Base-by-base conservation (phyloP, 2,888 invertebrate species). In the Nephrotoma guestfalica region DNA sequence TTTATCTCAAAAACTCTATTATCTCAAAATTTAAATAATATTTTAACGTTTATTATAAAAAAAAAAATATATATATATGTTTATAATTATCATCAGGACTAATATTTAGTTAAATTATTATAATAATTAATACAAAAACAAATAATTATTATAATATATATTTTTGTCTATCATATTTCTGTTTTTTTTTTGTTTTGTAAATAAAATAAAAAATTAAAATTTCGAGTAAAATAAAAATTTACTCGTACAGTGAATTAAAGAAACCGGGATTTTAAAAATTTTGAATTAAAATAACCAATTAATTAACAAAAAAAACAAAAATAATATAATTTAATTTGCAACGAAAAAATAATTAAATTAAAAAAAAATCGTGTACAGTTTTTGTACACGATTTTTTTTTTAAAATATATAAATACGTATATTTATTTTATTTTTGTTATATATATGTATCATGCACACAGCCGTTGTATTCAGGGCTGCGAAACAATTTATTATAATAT, bases 381-480 rank as follows among this genome's bases (percentile, higher is more conserved):
- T 15, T 5, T 5, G 15, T 57, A 15, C 51, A 15, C 11, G 47
- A 57, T 57, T 57, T 57, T 57, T 57, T 51, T 30, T 30, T 83
- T n/a, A n/a, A n/a, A n/a, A n/a, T 85, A 15, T 85, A n/a, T 85
- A 85, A 42, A 86, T 86, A 86, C 43, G 15, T 47, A 86, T 86
- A 86, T 18, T 43, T 43, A 86, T 42, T 15, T 86, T 45, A 45
- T 11, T 43, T 18, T 18, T 43, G 42, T 43, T 41, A 86, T 86
- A 43, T 41, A 86, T 85, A 42, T 41, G 42, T 86, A 43, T 43
- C 93, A 93, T 93, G 93, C 93, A 92, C 92, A 93, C 93, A 93
- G 93, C 92, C 93, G 90, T 90, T 91, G 93, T 93, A 93, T 93
- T 92, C 91, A 92, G 92, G 93, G 93, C 93, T 93, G 93, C 90